A percentile compares a stretch with the other conserved stretches of the same genome.
Conservation (phyloP, 1,140 invertebrate genomes). For the Cydia fagiglandana region DNA sequence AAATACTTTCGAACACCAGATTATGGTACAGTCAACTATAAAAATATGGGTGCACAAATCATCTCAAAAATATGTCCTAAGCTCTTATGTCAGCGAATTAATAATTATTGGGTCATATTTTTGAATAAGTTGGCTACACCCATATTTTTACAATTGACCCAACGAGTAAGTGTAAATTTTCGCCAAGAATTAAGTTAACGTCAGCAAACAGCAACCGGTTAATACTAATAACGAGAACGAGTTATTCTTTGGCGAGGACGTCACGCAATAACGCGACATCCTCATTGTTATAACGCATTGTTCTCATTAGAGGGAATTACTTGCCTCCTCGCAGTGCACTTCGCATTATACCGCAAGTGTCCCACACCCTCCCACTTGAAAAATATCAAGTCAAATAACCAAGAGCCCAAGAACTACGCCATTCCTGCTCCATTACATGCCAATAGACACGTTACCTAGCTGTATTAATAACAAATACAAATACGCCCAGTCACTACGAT, state of each 20-base stretch:
- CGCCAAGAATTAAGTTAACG: not conserved
- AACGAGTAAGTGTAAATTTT: not conserved
- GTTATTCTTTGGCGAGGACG: slow-evolving; percentile 18
- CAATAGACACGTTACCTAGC: not conserved
- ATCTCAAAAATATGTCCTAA: no score
- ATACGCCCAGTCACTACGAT: not conserved
- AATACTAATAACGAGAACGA: not conserved
- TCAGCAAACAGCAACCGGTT: not conserved
- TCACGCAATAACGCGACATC: slow-evolving; percentile 33
- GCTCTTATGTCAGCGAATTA: no score
- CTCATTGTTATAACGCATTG: slow-evolving; percentile 61
- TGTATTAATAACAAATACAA: not conserved
- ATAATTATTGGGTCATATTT: no score
- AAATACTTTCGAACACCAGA: not conserved
- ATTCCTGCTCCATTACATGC: not conserved
- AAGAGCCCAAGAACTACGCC: not conserved
- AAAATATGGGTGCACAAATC: no score
- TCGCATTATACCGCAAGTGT: slow-evolving; percentile 47
- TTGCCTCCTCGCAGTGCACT: slow-evolving; percentile 44
- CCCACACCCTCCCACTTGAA: slow-evolving; percentile 55
- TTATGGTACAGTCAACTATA: no score
- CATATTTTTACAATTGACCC: no score
- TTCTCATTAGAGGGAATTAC: slow-evolving; percentile 64
- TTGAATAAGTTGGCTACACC: no score
- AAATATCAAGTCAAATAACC: slow-evolving; percentile 36